Conservation (phyloP, 2,113 vertebrate genomes). For the Dipodomys ordii region DNA sequence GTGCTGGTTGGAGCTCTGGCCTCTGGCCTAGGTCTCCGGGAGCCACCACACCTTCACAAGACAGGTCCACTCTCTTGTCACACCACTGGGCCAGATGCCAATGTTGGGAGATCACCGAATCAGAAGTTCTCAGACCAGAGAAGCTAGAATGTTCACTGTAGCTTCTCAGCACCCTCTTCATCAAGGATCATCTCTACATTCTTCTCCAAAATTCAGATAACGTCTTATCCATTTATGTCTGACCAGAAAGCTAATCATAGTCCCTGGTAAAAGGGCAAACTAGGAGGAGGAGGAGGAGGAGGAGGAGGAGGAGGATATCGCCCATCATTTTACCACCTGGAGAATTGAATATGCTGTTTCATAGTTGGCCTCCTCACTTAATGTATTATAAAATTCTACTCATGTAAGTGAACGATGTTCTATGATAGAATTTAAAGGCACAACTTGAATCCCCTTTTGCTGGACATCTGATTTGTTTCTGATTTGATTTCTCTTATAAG, state of each 20-base stretch:
- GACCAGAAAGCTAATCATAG: not conserved
- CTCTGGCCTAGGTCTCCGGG: not conserved
- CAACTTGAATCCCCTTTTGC: not conserved
- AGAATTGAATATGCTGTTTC: not conserved
- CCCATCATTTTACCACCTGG: not conserved
- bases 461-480: not conserved
- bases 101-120: not conserved
- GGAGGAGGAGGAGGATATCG: constrained; percentile 6
- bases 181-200: not conserved
- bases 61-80: not conserved
- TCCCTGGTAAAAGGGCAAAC: constrained; percentile 6
- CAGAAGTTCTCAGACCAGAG: not conserved
- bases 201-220: not conserved
- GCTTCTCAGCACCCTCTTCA: not conserved
- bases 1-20: not conserved
- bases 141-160: not conserved
- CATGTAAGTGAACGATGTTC: not conserved
- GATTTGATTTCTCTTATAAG: not conserved
- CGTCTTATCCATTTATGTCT: not conserved
- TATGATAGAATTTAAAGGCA: constrained; percentile 24
- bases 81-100: not conserved
- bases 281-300: not conserved
- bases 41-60: not conserved
- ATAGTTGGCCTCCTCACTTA: constrained; percentile 5
- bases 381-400: constrained; percentile 14